These are phyloP conservation scores for Eumeta japonica DNA, from an alignment of 1,140 invertebrate genomes.

Conservation along the genomic window DNA sequence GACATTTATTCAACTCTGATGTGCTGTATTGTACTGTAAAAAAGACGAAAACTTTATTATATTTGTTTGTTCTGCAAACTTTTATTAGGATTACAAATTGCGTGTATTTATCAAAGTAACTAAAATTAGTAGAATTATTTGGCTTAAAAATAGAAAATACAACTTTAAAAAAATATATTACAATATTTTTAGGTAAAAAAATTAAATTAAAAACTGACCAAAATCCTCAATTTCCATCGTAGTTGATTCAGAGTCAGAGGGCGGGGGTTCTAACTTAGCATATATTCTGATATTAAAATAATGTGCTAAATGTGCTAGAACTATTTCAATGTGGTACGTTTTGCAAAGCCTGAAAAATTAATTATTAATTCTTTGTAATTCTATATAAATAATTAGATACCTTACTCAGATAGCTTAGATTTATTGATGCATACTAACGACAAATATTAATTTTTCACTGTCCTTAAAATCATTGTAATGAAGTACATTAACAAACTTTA, in stretches of 20 bases:
- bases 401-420: not conserved
- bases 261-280: slow-evolving; percentile 30
- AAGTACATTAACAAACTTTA: not conserved
- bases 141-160: no score
- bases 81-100: no score
- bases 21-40: slow-evolving; percentile 26
- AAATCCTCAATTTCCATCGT: slow-evolving; percentile 44
- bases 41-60: no score
- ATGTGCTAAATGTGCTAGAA: slow-evolving; percentile 31
- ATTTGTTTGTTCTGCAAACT: no score
- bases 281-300: slow-evolving; percentile 37
- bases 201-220: slow-evolving; percentile 17
- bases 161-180: no score
- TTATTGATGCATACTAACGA: not conserved
- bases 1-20: slow-evolving; percentile 28
- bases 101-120: no score
- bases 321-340: slow-evolving; percentile 30
- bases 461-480: not conserved
- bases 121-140: no score
- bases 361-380: no score
- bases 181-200: no score
- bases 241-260: slow-evolving; percentile 39
- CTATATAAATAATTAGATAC: not conserved
- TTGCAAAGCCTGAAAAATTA: slow-evolving; percentile 32
- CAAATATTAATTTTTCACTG: not conserved